These are phyloP conservation scores for Coracopsis vasa DNA, from an alignment of 2,113 vertebrate species.

Conservation along the genomic window DNA sequence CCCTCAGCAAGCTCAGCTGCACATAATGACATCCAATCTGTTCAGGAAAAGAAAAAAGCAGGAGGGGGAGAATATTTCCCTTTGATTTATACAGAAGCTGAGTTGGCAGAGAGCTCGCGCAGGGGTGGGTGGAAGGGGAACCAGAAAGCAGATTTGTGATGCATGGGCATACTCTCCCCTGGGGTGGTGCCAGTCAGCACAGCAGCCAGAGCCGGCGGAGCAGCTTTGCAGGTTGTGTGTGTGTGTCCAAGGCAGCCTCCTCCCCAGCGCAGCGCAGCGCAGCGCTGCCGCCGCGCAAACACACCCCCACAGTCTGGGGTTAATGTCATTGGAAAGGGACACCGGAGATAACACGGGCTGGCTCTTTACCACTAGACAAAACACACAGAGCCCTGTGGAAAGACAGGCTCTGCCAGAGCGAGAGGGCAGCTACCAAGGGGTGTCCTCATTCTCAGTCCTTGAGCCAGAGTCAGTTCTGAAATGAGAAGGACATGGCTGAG, in stretches of 20 bases:
- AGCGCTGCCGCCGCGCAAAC: constrained; percentile 59
- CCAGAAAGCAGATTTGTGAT: constrained; percentile 66
- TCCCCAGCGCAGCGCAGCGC: background rate
- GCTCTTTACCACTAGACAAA: constrained; percentile 55
- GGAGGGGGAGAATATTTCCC: constrained; percentile 71
- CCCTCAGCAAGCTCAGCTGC: constrained; percentile 68
- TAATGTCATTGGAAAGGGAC: constrained; percentile 55
- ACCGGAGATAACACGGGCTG: constrained; percentile 50
- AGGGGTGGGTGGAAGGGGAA: constrained; percentile 68
- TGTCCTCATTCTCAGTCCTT: background rate
- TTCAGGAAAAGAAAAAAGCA: constrained; percentile 70
- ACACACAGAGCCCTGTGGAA: constrained; percentile 15
- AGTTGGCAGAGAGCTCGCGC: constrained; percentile 67
- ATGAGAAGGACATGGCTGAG: background rate
- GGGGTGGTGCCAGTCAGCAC: constrained; percentile 67
- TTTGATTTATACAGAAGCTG: constrained; percentile 73
- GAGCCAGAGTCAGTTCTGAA: background rate
- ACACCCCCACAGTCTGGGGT: constrained; percentile 63
- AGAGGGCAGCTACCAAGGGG: background rate
- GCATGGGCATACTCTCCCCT: constrained; percentile 67
- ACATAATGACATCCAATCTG: constrained; percentile 74
- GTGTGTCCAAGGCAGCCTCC: constrained; percentile 64
- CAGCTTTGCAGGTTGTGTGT: constrained; percentile 62
- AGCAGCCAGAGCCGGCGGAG: constrained; percentile 53
- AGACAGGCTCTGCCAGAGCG: background rate